Evolutionary conservation across 2,113 vertebrate genomes (phyloP).

Genomic region (Aegotheles bennettii): DNA sequence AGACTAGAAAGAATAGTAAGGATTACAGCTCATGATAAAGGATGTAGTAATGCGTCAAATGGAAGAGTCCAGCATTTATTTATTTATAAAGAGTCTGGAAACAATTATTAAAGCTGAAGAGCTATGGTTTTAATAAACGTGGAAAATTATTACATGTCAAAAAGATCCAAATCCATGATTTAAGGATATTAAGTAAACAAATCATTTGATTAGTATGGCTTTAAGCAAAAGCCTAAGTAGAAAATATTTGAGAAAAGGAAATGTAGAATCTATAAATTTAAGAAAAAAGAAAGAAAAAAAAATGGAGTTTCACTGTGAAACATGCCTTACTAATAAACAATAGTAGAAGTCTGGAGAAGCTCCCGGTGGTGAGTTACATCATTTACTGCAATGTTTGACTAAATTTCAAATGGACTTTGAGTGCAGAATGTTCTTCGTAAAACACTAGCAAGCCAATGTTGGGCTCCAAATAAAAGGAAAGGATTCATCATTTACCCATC

Average conservation of each 20-base stretch:
- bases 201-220: constrained; percentile 2
- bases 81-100: constrained; percentile 13
- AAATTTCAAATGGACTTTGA: background rate
- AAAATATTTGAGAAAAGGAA: background rate
- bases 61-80: background rate
- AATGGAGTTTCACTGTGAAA: background rate
- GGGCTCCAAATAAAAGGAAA: constrained; percentile 32
- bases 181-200: constrained; percentile 28
- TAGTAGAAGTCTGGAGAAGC: constrained; percentile 20
- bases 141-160: background rate
- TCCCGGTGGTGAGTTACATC: background rate
- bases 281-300: background rate
- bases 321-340: constrained; percentile 14
- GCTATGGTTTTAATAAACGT: background rate
- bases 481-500: constrained; percentile 2
- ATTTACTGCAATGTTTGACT: constrained; percentile 3
- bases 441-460: background rate
- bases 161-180: background rate
- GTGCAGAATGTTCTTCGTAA: background rate
- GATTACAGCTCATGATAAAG: background rate
- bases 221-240: background rate
- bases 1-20: background rate
- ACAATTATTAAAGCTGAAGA: background rate
- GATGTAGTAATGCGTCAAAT: background rate
- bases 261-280: background rate